Percentiles rank a stretch among this genome's conserved stretches.
These are phyloP conservation scores for Galago senegalensis DNA, from an alignment of 2,797 vertebrate genomes.

Conservation along the genomic window DNA sequence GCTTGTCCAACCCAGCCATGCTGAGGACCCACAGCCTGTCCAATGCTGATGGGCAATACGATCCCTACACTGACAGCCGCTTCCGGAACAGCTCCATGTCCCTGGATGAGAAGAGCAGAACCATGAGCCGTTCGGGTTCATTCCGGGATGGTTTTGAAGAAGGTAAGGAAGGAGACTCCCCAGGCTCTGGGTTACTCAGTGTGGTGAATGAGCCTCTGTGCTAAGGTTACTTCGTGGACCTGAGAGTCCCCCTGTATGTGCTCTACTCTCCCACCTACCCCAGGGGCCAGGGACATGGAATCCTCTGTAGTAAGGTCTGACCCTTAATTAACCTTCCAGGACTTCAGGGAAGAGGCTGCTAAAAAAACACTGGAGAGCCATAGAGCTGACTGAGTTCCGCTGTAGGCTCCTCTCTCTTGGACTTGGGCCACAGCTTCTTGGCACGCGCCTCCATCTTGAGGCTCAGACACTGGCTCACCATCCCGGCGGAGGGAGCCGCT, in stretches of 20 bases:
- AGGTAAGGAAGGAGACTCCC: conserved; percentile 90
- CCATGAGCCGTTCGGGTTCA: conserved; percentile 98
- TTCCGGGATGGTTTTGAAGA: conserved; percentile 99
- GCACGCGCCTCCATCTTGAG: not conserved
- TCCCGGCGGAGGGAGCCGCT: not conserved
- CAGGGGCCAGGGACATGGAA: not conserved
- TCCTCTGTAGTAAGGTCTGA: not conserved
- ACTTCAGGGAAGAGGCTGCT: conserved; percentile 33
- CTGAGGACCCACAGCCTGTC: conserved; percentile 96
- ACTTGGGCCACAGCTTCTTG: conserved; percentile 5
- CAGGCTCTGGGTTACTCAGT: accelerated
- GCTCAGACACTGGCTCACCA: not conserved
- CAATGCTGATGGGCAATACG: conserved; percentile 93
- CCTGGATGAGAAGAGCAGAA: conserved; percentile 96
- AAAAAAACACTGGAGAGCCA: not conserved
- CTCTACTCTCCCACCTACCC: not conserved
- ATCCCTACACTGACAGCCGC: conserved; percentile 93
- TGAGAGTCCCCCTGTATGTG: not conserved
- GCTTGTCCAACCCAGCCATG: conserved; percentile 92
- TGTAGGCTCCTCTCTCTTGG: conserved; percentile 3
- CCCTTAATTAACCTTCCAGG: not conserved
- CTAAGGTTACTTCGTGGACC: accelerated
- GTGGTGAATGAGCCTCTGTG: not conserved
- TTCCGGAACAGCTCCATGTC: conserved; percentile 99
- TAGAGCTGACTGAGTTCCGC: not conserved